Percentiles rank a stretch among this genome's conserved stretches.
Conservation (phyloP, 2,113 vertebrate genomes). For the Urocitellus parryii region DNA sequence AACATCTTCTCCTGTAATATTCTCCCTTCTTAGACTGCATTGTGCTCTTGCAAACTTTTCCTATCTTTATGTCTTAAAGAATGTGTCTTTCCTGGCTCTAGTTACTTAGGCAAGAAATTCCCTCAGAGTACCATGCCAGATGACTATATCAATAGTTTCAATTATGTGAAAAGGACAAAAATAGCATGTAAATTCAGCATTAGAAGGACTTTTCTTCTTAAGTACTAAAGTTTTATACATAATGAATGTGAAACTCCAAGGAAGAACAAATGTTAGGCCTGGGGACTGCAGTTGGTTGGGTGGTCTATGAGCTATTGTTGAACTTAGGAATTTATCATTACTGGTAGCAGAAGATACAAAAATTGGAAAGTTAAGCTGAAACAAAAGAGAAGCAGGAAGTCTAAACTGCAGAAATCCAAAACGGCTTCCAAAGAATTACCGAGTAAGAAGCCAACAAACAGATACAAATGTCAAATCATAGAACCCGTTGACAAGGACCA, state of each 20-base stretch:
- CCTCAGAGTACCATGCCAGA: neutral
- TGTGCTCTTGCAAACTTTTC: neutral
- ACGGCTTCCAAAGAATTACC: neutral
- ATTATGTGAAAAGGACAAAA: neutral
- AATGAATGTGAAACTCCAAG: neutral
- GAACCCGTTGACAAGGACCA: neutral
- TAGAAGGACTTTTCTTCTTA: neutral
- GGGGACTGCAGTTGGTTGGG: neutral
- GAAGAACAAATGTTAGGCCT: neutral
- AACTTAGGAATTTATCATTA: neutral
- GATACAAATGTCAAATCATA: neutral
- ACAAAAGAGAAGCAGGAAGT: neutral
- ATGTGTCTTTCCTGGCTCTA: neutral
- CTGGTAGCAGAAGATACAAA: neutral
- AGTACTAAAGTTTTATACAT: neutral
- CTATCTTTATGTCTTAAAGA: neutral
- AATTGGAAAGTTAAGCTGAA: neutral
- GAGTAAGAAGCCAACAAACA: neutral
- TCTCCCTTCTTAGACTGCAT: neutral
- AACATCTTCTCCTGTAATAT: neutral
- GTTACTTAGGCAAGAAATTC: neutral
- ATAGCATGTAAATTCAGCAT: neutral
- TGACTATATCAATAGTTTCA: neutral
- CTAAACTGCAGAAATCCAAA: neutral
- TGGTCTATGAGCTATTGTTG: neutral